Evolutionary conservation across 2,888 invertebrate species (phyloP).

Genomic region (Cantharis rustica): DNA sequence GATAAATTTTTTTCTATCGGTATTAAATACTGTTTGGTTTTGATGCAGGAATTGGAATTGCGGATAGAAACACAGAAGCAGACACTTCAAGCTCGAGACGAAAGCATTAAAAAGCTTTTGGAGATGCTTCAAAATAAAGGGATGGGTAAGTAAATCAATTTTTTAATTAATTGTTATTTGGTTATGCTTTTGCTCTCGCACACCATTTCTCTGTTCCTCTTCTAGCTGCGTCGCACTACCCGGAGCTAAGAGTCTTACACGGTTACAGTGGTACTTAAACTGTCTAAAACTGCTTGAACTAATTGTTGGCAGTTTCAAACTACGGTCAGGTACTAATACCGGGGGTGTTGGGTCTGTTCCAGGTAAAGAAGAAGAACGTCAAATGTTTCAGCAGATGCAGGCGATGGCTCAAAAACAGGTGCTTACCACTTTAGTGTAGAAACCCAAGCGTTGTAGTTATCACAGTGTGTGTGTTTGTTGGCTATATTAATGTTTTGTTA

Average conservation of each 20-base stretch:
- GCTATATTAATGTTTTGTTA: neutral
- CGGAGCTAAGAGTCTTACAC: slow-evolving; percentile 46
- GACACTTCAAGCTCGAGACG: slow-evolving; percentile 94
- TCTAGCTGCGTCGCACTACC: slow-evolving; percentile 38
- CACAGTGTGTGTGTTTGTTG: slow-evolving; percentile 17
- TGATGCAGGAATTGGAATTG: slow-evolving; percentile 86
- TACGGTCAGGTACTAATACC: slow-evolving; percentile 48
- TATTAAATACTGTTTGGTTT: neutral
- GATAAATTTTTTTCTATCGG: neutral
- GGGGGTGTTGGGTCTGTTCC: slow-evolving; percentile 59
- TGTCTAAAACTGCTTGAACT: slow-evolving; percentile 34
- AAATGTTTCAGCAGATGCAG: slow-evolving; percentile 97
- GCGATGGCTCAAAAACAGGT: slow-evolving; percentile 97
- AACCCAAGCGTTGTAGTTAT: slow-evolving; percentile 18
- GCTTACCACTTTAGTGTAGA: slow-evolving; percentile 48
- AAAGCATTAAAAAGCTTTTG: slow-evolving; percentile 96
- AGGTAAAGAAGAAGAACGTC: slow-evolving; percentile 95
- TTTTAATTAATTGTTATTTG: slow-evolving; percentile 19
- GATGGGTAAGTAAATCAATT: slow-evolving; percentile 74
- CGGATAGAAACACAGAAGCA: slow-evolving; percentile 98
- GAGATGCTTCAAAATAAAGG: slow-evolving; percentile 99
- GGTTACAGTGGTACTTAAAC: slow-evolving; percentile 43
- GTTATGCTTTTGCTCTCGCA: slow-evolving; percentile 31
- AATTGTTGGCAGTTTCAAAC: slow-evolving; percentile 37
- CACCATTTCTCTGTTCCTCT: slow-evolving; percentile 26